These are phyloP conservation scores for Actinia tenebrosa DNA, from an alignment of 64 coral and sea anemone species.

Conservation along the genomic window DNA sequence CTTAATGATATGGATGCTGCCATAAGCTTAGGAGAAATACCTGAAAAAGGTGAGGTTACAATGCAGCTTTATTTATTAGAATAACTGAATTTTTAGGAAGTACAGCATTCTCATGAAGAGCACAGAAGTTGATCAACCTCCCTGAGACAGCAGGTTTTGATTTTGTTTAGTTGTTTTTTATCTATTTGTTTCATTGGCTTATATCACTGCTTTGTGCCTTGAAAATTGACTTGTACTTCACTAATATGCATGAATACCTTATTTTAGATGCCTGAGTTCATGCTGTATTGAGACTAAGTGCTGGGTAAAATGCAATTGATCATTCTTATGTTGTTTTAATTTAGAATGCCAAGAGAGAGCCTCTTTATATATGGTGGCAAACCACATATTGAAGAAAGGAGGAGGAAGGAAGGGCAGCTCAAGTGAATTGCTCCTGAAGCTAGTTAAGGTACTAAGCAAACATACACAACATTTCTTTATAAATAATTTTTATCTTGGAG, in stretches of 20 bases:
- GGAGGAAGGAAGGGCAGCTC: conserved; percentile 24
- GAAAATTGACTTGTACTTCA: background rate
- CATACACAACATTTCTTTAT: too few species aligned
- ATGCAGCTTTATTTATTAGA: background rate
- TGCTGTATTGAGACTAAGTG: background rate
- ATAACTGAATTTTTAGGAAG: background rate
- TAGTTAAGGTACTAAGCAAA: conserved; percentile 24
- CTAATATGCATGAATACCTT: background rate
- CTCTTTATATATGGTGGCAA: conserved; percentile 15
- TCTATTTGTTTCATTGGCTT: background rate
- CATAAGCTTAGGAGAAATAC: background rate
- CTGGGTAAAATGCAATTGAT: background rate
- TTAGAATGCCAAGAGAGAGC: conserved; percentile 36
- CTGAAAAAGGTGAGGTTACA: conserved; percentile 8
- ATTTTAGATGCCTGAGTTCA: background rate
- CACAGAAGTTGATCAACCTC: background rate
- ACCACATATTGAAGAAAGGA: conserved; percentile 28
- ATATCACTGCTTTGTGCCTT: background rate
- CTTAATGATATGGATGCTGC: conserved; percentile 7
- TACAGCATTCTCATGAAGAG: too few species aligned
- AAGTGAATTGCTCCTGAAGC: conserved; percentile 23
- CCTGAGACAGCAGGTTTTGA: background rate
- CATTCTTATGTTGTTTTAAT: background rate
- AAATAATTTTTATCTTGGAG: too few species aligned
- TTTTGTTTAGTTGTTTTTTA: background rate